Percentiles rank a stretch among this genome's conserved stretches.
phyloP scores from a whole-genome alignment of 1,140 invertebrate genomes.

The Nasonia giraulti region DNA sequence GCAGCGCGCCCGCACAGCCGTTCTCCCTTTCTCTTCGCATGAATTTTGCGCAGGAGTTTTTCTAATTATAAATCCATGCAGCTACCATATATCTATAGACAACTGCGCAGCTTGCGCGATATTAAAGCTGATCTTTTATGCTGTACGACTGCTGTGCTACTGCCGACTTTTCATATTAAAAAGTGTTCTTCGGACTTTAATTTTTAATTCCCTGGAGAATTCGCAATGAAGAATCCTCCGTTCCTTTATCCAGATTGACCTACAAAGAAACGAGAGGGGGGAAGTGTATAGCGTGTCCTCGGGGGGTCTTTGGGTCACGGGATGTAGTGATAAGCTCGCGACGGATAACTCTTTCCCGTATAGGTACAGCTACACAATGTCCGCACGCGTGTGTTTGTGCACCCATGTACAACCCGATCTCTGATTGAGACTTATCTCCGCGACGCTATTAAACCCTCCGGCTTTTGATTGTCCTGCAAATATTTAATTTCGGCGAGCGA shows the following conservation, averaged over 20 bases:
- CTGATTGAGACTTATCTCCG: no score
- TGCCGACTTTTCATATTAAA: background rate
- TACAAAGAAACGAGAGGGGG: background rate
- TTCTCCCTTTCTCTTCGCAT: background rate
- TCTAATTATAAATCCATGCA: background rate
- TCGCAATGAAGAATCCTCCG: background rate
- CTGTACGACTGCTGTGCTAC: background rate
- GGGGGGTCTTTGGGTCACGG: background rate
- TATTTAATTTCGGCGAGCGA: background rate
- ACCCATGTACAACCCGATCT: no score
- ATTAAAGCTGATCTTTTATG: background rate
- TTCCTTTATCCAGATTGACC: slow-evolving; percentile 1
- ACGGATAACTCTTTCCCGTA: background rate
- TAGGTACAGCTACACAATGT: no score
- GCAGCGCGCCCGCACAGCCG: no score
- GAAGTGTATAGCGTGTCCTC: background rate
- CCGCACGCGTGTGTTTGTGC: no score
- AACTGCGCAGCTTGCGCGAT: background rate
- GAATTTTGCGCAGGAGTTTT: background rate
- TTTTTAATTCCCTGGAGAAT: background rate
- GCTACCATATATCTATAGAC: background rate
- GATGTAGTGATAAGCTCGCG: background rate
- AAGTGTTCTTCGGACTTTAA: background rate
- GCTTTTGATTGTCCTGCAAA: background rate
- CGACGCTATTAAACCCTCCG: background rate